phyloP scores from a whole-genome alignment of 2,888 invertebrate species.

The Tridacna crocea region DNA sequence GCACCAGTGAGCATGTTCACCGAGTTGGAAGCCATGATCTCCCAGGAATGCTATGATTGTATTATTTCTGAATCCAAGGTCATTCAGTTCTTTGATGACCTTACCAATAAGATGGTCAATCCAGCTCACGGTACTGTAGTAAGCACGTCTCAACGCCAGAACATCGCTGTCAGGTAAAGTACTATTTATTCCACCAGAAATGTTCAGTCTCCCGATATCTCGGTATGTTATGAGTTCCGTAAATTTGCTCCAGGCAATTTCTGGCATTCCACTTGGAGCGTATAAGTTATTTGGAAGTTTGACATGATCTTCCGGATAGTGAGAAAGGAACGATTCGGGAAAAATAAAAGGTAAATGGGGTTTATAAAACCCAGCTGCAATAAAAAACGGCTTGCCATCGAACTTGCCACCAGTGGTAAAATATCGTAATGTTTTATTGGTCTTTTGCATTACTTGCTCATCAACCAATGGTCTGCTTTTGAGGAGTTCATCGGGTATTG shows the following conservation, averaged over 20 bases:
- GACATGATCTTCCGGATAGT: conserved; percentile 71
- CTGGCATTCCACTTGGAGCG: conserved; percentile 70
- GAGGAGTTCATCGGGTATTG: conserved; percentile 50
- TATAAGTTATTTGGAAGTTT: conserved; percentile 67
- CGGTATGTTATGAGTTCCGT: conserved; percentile 61
- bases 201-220: conserved; percentile 61
- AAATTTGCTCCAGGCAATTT: conserved; percentile 68
- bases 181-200: conserved; percentile 65
- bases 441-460: conserved; percentile 89
- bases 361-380: conserved; percentile 94
- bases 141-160: conserved; percentile 60
- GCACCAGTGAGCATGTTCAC: conserved; percentile 74
- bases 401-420: conserved; percentile 42
- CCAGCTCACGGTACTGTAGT: conserved; percentile 67
- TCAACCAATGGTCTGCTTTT: conserved; percentile 90
- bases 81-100: conserved; percentile 57
- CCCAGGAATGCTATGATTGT: conserved; percentile 70
- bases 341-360: conserved; percentile 95
- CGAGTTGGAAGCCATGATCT: conserved; percentile 75
- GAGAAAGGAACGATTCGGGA: conserved; percentile 90
- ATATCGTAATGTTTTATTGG: conserved; percentile 87
- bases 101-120: conserved; percentile 62
- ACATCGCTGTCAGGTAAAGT: conserved; percentile 67
- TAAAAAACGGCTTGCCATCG: conserved; percentile 88
- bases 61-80: conserved; percentile 57